These are phyloP conservation scores for Catagonus wagneri DNA, from an alignment of 2,113 vertebrate species.

Conservation along the genomic window DNA sequence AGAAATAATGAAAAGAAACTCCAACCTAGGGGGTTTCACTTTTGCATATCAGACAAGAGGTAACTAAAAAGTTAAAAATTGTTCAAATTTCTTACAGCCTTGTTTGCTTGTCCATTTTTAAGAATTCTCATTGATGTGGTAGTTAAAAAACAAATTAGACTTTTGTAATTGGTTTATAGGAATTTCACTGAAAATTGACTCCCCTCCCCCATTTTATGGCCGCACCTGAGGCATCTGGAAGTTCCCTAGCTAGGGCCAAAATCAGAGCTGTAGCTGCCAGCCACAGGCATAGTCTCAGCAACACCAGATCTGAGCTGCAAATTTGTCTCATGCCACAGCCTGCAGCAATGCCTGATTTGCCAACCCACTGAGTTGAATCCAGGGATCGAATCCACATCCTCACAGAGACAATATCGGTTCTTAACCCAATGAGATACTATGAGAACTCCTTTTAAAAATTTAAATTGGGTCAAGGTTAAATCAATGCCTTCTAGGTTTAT, in stretches of 20 bases:
- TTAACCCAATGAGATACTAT: too few species aligned
- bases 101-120: background rate
- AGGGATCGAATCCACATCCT: too few species aligned
- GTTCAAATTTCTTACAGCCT: background rate
- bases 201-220: background rate
- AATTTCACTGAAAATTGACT: background rate
- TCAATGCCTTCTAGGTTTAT: background rate
- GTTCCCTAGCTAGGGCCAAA: too few species aligned
- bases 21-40: background rate
- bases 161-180: background rate
- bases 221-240: too few species aligned
- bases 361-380: too few species aligned
- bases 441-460: background rate
- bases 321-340: too few species aligned
- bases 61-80: background rate
- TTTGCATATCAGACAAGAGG: background rate
- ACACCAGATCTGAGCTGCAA: too few species aligned
- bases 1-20: background rate
- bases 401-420: too few species aligned
- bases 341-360: too few species aligned
- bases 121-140: background rate
- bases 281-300: too few species aligned
- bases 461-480: background rate
- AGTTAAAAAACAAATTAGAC: background rate
- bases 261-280: too few species aligned